Evolutionary conservation across 2,113 vertebrate species (phyloP).

Genomic region (Rhinopithecus roxellana): DNA sequence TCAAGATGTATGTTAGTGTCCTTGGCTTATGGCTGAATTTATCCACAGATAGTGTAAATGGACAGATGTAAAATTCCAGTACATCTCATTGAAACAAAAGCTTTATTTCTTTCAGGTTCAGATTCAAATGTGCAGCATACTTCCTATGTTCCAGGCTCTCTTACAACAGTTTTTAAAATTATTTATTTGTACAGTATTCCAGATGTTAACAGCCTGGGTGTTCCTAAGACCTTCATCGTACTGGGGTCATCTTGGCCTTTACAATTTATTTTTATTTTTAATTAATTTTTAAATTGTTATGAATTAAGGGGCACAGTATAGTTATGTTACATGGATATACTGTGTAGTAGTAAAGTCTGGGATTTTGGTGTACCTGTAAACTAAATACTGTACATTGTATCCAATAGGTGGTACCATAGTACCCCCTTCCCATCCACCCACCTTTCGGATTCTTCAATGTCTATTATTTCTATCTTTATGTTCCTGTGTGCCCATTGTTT

Average conservation of each 20-base stretch:
- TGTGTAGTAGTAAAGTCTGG: no score
- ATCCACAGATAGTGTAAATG: not conserved
- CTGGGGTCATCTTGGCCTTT: not conserved
- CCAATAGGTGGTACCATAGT: no score
- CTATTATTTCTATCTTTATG: no score
- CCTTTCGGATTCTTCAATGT: no score
- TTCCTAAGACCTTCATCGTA: not conserved
- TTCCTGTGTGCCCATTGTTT: no score
- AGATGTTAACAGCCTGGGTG: slow-evolving; percentile 9
- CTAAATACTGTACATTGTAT: no score
- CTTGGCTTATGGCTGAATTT: slow-evolving; percentile 22
- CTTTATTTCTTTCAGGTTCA: not conserved
- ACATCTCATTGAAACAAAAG: not conserved
- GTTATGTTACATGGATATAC: no score
- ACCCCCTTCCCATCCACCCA: no score
- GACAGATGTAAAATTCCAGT: slow-evolving; percentile 14
- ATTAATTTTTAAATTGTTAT: no score
- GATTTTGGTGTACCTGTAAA: no score
- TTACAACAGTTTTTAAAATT: slow-evolving; percentile 17
- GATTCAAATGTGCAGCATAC: not conserved
- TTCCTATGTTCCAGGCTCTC: not conserved
- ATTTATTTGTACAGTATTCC: not conserved
- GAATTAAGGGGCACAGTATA: no score
- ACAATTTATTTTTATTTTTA: not conserved
- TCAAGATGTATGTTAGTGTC: not conserved